Conservation (phyloP, 1,140 invertebrate species). For the Coelopa frigida region DNA sequence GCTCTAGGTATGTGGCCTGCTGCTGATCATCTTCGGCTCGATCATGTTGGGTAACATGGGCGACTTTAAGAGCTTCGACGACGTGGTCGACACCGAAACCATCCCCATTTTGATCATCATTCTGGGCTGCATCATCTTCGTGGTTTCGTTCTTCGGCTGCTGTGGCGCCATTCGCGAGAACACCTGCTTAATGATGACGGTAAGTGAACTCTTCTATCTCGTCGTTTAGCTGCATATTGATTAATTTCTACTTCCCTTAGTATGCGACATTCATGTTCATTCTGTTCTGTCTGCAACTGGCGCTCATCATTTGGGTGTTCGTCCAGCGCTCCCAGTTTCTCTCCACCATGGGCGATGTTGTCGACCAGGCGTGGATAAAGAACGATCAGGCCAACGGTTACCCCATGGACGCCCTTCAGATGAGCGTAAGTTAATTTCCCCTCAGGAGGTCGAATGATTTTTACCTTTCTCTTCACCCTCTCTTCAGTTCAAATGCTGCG, state of each 20-base stretch:
- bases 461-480: conserved; percentile 7
- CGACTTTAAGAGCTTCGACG: conserved; percentile 4
- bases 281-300: conserved; percentile 56
- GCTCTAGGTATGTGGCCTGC: conserved; percentile 55
- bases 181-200: conserved; percentile 67
- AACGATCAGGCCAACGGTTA: conserved; percentile 21
- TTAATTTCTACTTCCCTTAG: conserved; percentile 42
- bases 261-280: conserved; percentile 58
- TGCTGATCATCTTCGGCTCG: conserved; percentile 51
- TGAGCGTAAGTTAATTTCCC: conserved; percentile 24
- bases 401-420: conserved; percentile 32
- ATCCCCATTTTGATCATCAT: conserved; percentile 57
- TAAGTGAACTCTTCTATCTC: conserved; percentile 40
- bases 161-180: conserved; percentile 71
- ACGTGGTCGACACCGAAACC: conserved; percentile 25
- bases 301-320: conserved; percentile 53
- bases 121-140: conserved; percentile 60
- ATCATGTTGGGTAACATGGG: conserved; percentile 11
- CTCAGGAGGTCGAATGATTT: not conserved
- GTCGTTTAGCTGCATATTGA: not conserved
- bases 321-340: conserved; percentile 46
- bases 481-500: conserved; percentile 58
- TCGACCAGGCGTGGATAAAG: conserved; percentile 36
- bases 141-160: conserved; percentile 72
- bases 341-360: conserved; percentile 40